Evolutionary conservation across 2,888 invertebrate genomes (phyloP), one percentile per base, ranked within the genome.

Genomic region (Beris chalybata): DNA sequence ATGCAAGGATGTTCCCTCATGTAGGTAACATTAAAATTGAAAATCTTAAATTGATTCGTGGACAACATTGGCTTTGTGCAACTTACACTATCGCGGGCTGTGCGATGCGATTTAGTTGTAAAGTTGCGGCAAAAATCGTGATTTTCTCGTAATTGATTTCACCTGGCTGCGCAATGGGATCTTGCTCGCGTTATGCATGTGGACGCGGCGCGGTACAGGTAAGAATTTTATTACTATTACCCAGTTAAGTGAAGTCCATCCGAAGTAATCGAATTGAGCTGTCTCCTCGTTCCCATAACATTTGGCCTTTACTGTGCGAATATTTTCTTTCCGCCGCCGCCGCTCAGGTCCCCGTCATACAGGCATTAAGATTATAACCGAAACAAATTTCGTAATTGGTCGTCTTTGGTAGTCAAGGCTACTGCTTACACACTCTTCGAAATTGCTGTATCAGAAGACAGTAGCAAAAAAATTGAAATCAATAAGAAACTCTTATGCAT

Each of bases 241-340:
- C n/a, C 47, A 29, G 15, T 9, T 48, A 32, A 50, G 30, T 6
- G 50, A 50, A 22, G 32, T 61, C 4, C 15, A 7, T 7, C 22
- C 22, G 61, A 52, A 61, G 52, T 52, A 22, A 43, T 22, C 61
- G 50, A 61, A 61, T 61, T 61, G 61, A 61, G 61, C 38, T 61
- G 61, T 50, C 61, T 13, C 50, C 61, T 50, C 38, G 61, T 61
- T 61, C 61, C 61, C 61, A 61, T 61, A 50, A 61, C 61, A 47
- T 61, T 61, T 61, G 61, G 47, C 61, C 52, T 61, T 61, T 32
- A 44, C 43, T 13, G 59, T 13, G 22, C 9, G 5, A 22, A 22
- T 22, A 22, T 22, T 22, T 22, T 22, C 3, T 22, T n/a, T n/a
- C n/a, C n/a, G n/a, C n/a, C n/a, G n/a, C n/a, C n/a, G n/a, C 11